Evolutionary conservation across 2,888 invertebrate genomes (phyloP), one percentile per base, ranked within the genome.

Genomic region (Dromius quadrimaculatus): DNA sequence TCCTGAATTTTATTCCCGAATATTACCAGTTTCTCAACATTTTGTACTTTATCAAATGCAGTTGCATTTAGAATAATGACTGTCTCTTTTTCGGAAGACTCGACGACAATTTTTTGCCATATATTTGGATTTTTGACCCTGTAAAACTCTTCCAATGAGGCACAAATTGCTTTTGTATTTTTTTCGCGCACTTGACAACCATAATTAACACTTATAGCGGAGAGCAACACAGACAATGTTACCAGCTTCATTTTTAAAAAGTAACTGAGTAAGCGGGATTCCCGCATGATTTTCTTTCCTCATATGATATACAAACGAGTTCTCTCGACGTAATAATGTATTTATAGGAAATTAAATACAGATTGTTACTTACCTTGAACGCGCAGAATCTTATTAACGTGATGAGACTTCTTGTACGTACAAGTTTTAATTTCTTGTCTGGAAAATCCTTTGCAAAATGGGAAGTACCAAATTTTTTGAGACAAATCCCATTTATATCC

Each of bases 11-110:
- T 34, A 9, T 36, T 36, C 1, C n/a, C n/a, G 5, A 36, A 34
- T 19, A 59, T 59, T 1, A 5, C 19, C 5, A 59, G 11, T 6
- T 36, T 11, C 8, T 28, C 28, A 6, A 59, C 9, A 6, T 34
- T 20, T 17, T 36, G 34, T 15, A 36, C 19, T 36, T 59, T 36
- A 36, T 59, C 17, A 36, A 59, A 59, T 8, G 20, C 34, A 59
- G 20, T 59, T 17, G 59, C 17, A 36, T 9, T 59, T 20, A 59
- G n/a, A 9, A 32, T 11, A 23, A 1, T 28, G 22, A 23, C 34
- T 57, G 11, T 4, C 28, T 17, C 15, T 17, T 6, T 36, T 59
- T 59, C 36, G 4, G 20, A 36, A 8, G 0, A 8, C 17, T 28
- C 13, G 2, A 54, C 28, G 8, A 23, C 6, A 13, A 59, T 2